Base-by-base conservation (phyloP, 1,140 invertebrate species). In the Chironomus tepperi region DNA sequence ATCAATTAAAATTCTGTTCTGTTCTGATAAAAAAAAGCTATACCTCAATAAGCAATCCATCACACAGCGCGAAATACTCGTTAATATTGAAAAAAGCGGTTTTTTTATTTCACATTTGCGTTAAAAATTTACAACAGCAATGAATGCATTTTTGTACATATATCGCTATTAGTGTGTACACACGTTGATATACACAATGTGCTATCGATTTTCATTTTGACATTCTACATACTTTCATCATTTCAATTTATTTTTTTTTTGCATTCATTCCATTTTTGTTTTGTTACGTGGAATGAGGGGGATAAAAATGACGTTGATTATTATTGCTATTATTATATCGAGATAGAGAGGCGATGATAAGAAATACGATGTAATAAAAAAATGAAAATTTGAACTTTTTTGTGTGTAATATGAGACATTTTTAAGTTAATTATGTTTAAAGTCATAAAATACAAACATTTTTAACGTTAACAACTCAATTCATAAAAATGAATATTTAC, bases 141-240 rank as follows among this genome's bases (percentile, higher is more conserved):
- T 57, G 12, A 57, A 57, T 57, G 47, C 47, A n/a, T 57, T 57
- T 57, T n/a, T 57, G 12, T 57, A 34, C 24, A 34, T 5, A 34
- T 57, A 57, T n/a, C 15, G 43, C 43, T 57, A n/a, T 57, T 57
- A n/a, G 47, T 34, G 24, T 34, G 24, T 34, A 34, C 24, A 34
- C 24, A 34, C 24, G 24, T 34, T 34, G n/a, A 57, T 57, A 57
- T 57, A 57, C n/a, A 34, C 47, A 57, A 57, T 57, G 47, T 57
- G 47, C 47, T 57, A 57, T 57, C 47, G 47, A 57, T 57, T 57
- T 57, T 57, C 47, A 57, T 57, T 34, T 57, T 57, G 47, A 57
- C 47, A 57, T 12, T 57, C 47, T 57, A 57, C 47, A 57, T 57
- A n/a, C 47, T 57, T 57, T 57, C 12, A 57, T n/a, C 47, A 57